Base-by-base conservation (phyloP, 2,113 vertebrate species). In the Dasypus novemcinctus region DNA sequence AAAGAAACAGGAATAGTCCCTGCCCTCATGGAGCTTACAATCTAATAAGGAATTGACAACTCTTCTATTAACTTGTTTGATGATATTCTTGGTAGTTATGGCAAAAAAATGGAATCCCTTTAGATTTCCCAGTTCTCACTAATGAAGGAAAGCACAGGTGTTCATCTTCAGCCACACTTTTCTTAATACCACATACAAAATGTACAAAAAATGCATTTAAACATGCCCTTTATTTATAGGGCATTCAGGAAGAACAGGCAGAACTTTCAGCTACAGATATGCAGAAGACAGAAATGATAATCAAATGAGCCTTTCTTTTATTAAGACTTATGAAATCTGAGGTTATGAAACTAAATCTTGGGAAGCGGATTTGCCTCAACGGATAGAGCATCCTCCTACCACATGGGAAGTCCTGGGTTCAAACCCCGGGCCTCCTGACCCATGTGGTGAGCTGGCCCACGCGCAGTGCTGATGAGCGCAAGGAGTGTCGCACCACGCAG, bases 71-170 rank as follows among this genome's bases (percentile, higher is more conserved):
- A 66, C 20, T 59, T 85, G 20, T 31, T 54, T 87, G 78, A 25
- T 92, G 41, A 14, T n/a, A 57, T 36, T 5, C 46, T 59, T 86
- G 80, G 84, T 8, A 91, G 36, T 36, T 46, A 74, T 5, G 15
- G 68, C 83, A 96, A 87, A 96, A 83, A 96, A 84, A 88, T 4
- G 5, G n/a, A 80, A 71, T 11, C 4, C 25, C 7, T 43, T 78
- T 68, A 25, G 1, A 71, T 74, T 79, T 91, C 33, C 72, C 31
- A 52, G 17, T 52, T 87, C 43, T 90, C 36, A 69, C 57, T 72
- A 46, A 4, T 36, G 38, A 92, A 31, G 31, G 71, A 78, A 90
- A 83, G 33, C 14, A 95, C 13, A 29, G 33, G 7, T 25, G 57
- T 61, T 84, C 52, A 71, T 83, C 12, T 72, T 63, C 63, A 82